These are phyloP conservation scores for Enteromius mattozi DNA, from an alignment of 2,797 vertebrate species.

Conservation along the genomic window DNA sequence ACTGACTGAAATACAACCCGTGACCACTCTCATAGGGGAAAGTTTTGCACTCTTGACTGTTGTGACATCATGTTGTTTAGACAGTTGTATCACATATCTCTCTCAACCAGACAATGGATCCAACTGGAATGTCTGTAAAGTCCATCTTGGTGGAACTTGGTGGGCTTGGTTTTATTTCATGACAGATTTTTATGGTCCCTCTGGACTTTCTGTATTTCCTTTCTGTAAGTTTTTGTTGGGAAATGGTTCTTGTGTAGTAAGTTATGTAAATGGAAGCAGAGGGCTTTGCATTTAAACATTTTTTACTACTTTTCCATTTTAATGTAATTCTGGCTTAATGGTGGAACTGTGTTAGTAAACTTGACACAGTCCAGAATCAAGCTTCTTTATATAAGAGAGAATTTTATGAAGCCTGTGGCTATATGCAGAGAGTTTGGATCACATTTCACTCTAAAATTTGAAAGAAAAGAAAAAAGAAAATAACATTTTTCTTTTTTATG, in stretches of 20 bases:
- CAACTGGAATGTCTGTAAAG: slow-evolving; percentile 15
- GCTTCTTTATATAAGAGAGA: not conserved
- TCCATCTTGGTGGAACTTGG: slow-evolving; percentile 22
- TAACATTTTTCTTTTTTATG: not conserved
- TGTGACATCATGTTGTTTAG: slow-evolving; percentile 57
- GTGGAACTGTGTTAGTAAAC: not conserved
- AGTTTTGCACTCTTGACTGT: slow-evolving; percentile 51
- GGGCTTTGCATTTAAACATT: not conserved
- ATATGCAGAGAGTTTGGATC: not conserved
- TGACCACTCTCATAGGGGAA: slow-evolving; percentile 42
- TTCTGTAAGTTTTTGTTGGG: slow-evolving; percentile 16
- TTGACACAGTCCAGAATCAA: not conserved
- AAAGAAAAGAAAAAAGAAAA: not conserved
- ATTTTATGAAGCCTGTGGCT: not conserved
- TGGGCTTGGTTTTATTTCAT: slow-evolving; percentile 30
- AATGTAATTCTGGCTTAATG: not conserved
- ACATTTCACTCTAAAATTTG: not conserved
- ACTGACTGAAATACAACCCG: not conserved
- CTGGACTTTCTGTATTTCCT: slow-evolving; percentile 8
- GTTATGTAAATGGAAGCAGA: not conserved
- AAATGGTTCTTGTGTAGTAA: slow-evolving; percentile 17
- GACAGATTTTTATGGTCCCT: slow-evolving; percentile 18
- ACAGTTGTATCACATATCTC: slow-evolving; percentile 49
- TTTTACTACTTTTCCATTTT: slow-evolving; percentile 6
- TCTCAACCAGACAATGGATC: slow-evolving; percentile 35